phyloP scores from a whole-genome alignment of 2,113 vertebrate genomes.

The Gyps fulvus region DNA sequence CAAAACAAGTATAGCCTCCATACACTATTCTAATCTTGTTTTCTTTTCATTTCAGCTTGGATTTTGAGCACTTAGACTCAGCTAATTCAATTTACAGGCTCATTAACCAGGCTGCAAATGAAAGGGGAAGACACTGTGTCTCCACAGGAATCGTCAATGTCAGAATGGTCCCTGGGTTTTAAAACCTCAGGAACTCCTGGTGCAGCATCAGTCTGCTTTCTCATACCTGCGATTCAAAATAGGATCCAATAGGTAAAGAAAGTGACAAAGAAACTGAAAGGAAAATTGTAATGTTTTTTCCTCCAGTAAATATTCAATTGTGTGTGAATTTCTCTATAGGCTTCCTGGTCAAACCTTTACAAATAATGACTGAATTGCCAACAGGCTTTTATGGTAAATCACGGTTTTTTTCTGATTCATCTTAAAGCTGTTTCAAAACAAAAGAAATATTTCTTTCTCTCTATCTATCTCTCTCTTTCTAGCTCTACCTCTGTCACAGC shows the following conservation, averaged over 20 bases:
- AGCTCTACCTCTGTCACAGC: neutral
- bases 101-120: conserved; percentile 63
- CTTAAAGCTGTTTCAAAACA: neutral
- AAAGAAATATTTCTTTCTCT: neutral
- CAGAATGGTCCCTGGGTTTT: neutral
- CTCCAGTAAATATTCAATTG: neutral
- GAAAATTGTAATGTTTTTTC: neutral
- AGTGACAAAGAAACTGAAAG: neutral
- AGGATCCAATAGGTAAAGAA: neutral
- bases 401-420: neutral
- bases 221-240: neutral
- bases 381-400: neutral
- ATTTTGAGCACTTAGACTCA: conserved; percentile 22
- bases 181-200: neutral
- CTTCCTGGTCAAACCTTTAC: neutral
- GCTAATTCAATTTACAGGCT: conserved; percentile 67
- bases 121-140: neutral
- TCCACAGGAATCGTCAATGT: neutral
- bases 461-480: neutral
- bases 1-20: neutral
- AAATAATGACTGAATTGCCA: neutral
- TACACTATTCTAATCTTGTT: neutral
- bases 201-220: neutral
- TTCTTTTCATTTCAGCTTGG: neutral
- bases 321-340: neutral